Conservation (phyloP, 2,888 invertebrate genomes). For the Emmelina monodactyla region DNA sequence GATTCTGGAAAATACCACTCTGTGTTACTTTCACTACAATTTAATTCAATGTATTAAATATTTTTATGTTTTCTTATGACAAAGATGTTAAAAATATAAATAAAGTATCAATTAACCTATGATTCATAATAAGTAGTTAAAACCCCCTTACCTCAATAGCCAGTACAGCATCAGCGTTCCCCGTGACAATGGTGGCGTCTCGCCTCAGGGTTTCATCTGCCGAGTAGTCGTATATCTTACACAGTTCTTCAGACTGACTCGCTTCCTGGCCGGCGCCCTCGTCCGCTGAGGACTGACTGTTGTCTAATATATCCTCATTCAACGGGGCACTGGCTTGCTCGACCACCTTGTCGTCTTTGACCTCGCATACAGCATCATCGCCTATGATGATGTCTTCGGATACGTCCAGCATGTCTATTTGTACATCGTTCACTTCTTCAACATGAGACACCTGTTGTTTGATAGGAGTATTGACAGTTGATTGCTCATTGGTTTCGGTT, state of each 20-base stretch:
- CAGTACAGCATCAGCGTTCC: conserved; percentile 51
- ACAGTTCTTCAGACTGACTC: conserved; percentile 25
- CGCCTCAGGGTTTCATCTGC: conserved; percentile 41
- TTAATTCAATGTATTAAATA: no score
- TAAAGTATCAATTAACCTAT: no score
- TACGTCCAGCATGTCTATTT: conserved; percentile 56
- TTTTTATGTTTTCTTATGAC: no score
- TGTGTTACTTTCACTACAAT: no score
- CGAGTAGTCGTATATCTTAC: conserved; percentile 48
- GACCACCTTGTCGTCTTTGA: conserved; percentile 34
- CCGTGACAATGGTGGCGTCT: conserved; percentile 38
- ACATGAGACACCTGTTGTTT: background rate
- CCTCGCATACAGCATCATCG: conserved; percentile 36
- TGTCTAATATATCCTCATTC: conserved; percentile 50
- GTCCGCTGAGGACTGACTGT: conserved; percentile 40
- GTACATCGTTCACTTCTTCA: conserved; percentile 28
- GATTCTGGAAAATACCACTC: no score
- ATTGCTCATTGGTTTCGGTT: background rate
- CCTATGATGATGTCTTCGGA: conserved; percentile 56
- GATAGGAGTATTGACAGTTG: background rate
- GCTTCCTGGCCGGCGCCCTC: conserved; percentile 19
- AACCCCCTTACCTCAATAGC: conserved; percentile 57
- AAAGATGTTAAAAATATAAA: no score
- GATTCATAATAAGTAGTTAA: no score
- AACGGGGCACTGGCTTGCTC: conserved; percentile 21